These are phyloP conservation scores for Cyclopterus lumpus DNA, from an alignment of 2,797 vertebrate genomes.

Conservation along the genomic window DNA sequence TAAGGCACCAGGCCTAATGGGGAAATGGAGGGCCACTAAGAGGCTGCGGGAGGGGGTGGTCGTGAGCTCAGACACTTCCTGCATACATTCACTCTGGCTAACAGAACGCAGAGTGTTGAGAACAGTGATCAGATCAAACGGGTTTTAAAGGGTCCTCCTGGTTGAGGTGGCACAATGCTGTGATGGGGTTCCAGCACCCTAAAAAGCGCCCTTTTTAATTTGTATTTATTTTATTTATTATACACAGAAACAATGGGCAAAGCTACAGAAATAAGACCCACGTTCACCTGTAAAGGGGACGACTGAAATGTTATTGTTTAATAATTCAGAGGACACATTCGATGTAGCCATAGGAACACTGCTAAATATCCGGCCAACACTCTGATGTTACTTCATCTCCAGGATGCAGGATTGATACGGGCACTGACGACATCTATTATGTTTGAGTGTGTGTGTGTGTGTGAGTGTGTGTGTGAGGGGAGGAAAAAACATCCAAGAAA, in stretches of 20 bases:
- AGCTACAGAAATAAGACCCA: too few relatives aligned
- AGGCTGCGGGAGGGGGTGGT: not conserved
- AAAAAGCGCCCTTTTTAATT: not conserved
- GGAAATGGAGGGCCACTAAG: constrained; percentile 21
- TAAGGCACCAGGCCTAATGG: constrained; percentile 49
- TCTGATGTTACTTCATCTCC: constrained; percentile 5
- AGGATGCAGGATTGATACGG: not conserved
- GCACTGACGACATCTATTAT: constrained; percentile 5
- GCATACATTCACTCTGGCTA: constrained; percentile 18
- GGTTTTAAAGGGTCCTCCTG: not conserved
- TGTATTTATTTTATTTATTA: too few relatives aligned
- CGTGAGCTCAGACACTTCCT: constrained; percentile 13
- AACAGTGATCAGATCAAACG: not conserved
- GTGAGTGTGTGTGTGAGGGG: too few relatives aligned
- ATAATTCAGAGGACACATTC: not conserved
- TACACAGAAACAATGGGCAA: not conserved
- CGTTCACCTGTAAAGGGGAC: not conserved
- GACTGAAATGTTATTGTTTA: not conserved
- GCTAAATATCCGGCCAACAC: not conserved
- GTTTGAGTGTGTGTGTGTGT: not conserved
- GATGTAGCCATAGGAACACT: too few relatives aligned
- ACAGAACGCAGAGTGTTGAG: not conserved
- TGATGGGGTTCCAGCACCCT: not conserved
- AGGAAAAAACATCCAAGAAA: not conserved
- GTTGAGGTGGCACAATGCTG: not conserved